A percentile compares a stretch with the other conserved stretches of the same genome.
These are phyloP conservation scores for Bostrychus sinensis DNA, from an alignment of 2,113 vertebrate species.

Conservation along the genomic window DNA sequence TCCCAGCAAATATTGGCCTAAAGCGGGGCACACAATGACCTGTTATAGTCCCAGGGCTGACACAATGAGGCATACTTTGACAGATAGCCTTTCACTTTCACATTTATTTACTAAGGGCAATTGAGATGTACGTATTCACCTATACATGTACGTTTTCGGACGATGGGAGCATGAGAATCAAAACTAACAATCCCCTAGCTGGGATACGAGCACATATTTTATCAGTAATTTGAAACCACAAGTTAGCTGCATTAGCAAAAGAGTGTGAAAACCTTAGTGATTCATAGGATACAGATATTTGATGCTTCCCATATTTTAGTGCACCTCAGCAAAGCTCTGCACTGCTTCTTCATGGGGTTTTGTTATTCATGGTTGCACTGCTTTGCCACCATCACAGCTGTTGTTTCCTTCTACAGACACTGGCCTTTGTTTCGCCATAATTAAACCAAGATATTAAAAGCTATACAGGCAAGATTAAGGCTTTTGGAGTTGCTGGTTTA, in stretches of 20 bases:
- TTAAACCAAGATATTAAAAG: background rate
- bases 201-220: background rate
- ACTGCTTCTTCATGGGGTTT: background rate
- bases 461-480: background rate
- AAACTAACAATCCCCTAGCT: too few relatives aligned
- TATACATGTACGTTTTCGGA: too few relatives aligned
- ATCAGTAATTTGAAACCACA: background rate
- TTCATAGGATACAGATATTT: too few relatives aligned
- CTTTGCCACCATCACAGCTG: slow-evolving; percentile 4
- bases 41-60: too few relatives aligned
- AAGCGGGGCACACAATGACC: too few relatives aligned
- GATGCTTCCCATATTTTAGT: too few relatives aligned
- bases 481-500: background rate
- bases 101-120: too few relatives aligned
- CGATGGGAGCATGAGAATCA: too few relatives aligned
- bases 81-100: too few relatives aligned
- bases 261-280: background rate
- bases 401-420: slow-evolving; percentile 6
- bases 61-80: too few relatives aligned
- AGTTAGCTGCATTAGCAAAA: background rate
- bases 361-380: background rate
- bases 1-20: too few relatives aligned
- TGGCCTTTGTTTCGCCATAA: background rate
- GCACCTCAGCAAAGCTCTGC: background rate
- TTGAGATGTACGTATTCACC: too few relatives aligned